Evolutionary conservation across 2,113 vertebrate genomes (phyloP).

Genomic region (Oenanthe melanoleuca): DNA sequence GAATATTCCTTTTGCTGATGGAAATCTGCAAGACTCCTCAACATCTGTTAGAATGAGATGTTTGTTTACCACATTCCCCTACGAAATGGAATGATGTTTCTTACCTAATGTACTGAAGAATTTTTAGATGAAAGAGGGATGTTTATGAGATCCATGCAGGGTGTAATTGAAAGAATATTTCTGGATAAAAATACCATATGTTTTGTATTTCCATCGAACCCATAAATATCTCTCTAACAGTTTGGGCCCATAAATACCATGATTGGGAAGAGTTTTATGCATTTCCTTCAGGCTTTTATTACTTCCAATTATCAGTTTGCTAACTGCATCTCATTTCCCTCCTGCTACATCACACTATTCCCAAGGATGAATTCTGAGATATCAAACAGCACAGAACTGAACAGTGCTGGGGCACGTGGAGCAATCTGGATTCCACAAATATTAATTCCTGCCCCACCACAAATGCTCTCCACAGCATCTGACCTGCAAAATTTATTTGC

Average conservation of each 20-base stretch:
- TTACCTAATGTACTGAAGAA: constrained; percentile 60
- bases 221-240: constrained; percentile 76
- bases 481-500: neutral
- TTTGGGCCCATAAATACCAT: constrained; percentile 65
- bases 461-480: neutral
- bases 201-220: constrained; percentile 63
- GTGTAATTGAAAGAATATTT: constrained; percentile 72
- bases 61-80: constrained; percentile 46
- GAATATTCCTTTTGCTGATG: constrained; percentile 23
- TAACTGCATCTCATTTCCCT: constrained; percentile 34
- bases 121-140: constrained; percentile 68
- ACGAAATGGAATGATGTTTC: constrained; percentile 20
- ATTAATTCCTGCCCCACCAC: neutral
- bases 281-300: constrained; percentile 64
- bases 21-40: constrained; percentile 34
- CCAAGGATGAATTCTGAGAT: neutral
- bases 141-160: constrained; percentile 39
- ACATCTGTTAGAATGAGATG: constrained; percentile 60
- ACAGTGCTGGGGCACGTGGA: neutral
- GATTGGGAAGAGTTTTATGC: constrained; percentile 50
- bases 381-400: neutral
- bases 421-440: neutral
- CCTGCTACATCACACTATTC: neutral
- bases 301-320: constrained; percentile 67
- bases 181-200: constrained; percentile 65